phyloP scores from a whole-genome alignment of 2,888 invertebrate genomes.

The Colostygia pectinataria region DNA sequence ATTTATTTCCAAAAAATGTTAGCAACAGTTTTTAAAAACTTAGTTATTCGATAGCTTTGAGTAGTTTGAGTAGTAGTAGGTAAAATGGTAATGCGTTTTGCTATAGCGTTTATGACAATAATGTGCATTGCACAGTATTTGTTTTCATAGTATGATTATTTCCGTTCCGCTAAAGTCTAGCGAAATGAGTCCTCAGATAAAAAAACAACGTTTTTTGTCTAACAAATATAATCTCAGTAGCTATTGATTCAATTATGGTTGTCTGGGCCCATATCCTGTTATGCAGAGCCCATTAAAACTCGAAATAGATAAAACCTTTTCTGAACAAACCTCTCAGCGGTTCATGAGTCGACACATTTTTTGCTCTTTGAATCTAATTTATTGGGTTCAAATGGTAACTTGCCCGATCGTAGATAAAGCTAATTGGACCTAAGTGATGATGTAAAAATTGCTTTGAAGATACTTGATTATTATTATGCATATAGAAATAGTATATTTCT shows the following conservation, averaged over 20 bases:
- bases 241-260: background rate
- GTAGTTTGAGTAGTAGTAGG: too few relatives aligned
- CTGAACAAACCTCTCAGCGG: conserved; percentile 16
- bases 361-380: conserved; percentile 27
- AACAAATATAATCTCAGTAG: background rate
- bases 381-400: conserved; percentile 22
- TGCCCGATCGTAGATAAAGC: conserved; percentile 25
- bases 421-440: conserved; percentile 28
- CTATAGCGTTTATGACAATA: too few relatives aligned
- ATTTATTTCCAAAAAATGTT: too few relatives aligned
- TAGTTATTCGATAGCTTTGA: too few relatives aligned
- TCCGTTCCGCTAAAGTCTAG: too few relatives aligned
- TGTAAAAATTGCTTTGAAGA: conserved; percentile 17
- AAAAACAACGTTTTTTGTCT: too few relatives aligned
- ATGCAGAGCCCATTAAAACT: conserved; percentile 12
- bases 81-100: too few relatives aligned
- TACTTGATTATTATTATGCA: conserved; percentile 6
- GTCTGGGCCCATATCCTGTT: conserved; percentile 5
- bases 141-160: too few relatives aligned
- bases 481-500: background rate
- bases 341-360: conserved; percentile 23
- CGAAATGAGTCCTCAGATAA: too few relatives aligned
- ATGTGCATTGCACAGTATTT: too few relatives aligned
- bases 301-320: conserved; percentile 21
- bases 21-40: too few relatives aligned